phyloP scores from a whole-genome alignment of 1,140 invertebrate genomes.

The Chironomus striatipennis region DNA sequence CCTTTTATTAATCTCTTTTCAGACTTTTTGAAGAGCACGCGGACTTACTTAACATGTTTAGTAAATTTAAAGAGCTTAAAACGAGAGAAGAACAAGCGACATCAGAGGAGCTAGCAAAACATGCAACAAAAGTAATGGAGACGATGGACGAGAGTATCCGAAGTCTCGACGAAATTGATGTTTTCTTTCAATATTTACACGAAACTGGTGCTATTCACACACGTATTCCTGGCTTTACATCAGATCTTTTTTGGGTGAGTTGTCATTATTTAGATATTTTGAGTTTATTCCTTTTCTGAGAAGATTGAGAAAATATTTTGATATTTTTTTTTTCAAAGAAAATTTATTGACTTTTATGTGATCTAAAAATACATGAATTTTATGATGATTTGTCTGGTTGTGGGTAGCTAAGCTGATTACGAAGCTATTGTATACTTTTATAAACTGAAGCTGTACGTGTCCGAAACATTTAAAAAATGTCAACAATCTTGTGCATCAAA shows the following conservation, averaged over 20 bases:
- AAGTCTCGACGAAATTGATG: constrained; percentile 72
- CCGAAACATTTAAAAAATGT: too few species aligned
- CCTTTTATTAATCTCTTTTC: constrained; percentile 30
- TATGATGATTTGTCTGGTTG: too few species aligned
- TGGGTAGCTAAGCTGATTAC: too few species aligned
- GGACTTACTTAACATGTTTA: constrained; percentile 71
- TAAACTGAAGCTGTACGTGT: too few species aligned
- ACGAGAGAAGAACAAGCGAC: constrained; percentile 72
- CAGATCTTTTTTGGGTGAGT: constrained; percentile 80
- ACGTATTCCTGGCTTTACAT: constrained; percentile 74
- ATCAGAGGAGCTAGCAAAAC: constrained; percentile 73
- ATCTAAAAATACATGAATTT: too few species aligned
- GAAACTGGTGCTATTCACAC: constrained; percentile 74
- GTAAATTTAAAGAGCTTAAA: constrained; percentile 66
- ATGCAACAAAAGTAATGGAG: constrained; percentile 81
- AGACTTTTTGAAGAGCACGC: constrained; percentile 83
- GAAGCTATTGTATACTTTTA: too few species aligned
- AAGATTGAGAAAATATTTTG: too few species aligned
- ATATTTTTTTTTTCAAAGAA: too few species aligned
- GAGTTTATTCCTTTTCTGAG: too few species aligned
- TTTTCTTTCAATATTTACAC: constrained; percentile 72
- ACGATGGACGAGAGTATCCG: constrained; percentile 80
- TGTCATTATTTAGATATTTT: not conserved
- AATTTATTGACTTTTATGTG: too few species aligned
- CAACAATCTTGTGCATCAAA: too few species aligned